phyloP scores from a whole-genome alignment of 2,113 vertebrate species.

The Brachirus orientalis region DNA sequence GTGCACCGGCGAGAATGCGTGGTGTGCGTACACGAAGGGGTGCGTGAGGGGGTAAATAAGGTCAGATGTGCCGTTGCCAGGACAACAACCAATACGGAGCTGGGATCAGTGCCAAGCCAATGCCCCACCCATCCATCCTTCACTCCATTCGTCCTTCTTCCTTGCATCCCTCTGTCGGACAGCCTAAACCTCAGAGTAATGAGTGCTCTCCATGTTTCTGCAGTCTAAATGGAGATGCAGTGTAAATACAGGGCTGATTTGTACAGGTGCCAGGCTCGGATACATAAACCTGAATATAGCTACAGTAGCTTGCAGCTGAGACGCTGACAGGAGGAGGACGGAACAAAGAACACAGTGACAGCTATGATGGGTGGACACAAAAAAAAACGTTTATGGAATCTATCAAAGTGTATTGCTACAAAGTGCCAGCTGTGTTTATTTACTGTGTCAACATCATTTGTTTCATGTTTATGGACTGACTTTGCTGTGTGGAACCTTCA shows the following conservation, averaged over 20 bases:
- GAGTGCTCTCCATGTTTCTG: constrained; percentile 72
- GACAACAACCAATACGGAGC: constrained; percentile 73
- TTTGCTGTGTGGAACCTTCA: background rate
- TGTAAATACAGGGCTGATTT: constrained; percentile 68
- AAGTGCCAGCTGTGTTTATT: constrained; percentile 49
- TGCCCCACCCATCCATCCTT: constrained; percentile 59
- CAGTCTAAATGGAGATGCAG: constrained; percentile 72
- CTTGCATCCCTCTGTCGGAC: constrained; percentile 49
- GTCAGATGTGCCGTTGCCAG: constrained; percentile 77
- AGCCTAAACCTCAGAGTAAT: constrained; percentile 81
- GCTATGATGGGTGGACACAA: constrained; percentile 49
- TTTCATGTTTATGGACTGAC: constrained; percentile 45
- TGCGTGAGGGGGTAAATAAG: constrained; percentile 68
- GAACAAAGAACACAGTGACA: constrained; percentile 14
- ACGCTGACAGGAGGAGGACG: constrained; percentile 16
- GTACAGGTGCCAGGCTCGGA: constrained; percentile 65
- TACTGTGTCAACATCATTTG: constrained; percentile 51
- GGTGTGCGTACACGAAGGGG: constrained; percentile 27
- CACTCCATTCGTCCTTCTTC: constrained; percentile 29
- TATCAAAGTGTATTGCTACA: constrained; percentile 43
- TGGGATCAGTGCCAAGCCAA: constrained; percentile 67
- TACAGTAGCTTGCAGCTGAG: constrained; percentile 24
- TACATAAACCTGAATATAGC: constrained; percentile 48
- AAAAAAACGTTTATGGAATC: constrained; percentile 46
- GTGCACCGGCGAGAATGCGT: constrained; percentile 12